Conservation (phyloP, 2,888 invertebrate genomes). For the Caradrina clavipalpis region DNA sequence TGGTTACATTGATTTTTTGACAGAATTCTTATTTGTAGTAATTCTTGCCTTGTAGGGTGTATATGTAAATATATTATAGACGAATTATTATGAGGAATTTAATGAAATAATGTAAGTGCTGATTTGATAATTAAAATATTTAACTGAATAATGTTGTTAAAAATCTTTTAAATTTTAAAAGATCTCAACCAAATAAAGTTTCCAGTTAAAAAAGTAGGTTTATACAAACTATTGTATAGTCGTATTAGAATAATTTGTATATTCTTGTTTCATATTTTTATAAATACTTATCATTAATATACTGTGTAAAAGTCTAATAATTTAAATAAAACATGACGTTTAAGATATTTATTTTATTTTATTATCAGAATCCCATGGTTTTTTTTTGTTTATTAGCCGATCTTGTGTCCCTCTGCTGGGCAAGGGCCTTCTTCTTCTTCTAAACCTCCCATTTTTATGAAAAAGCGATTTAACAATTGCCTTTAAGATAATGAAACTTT, state of each 20-base stretch:
- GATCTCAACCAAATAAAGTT: no score
- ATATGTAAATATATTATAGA: constrained; percentile 9
- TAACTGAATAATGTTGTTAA: no score
- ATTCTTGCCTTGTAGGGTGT: background rate
- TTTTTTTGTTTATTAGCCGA: no score
- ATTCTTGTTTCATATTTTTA: constrained; percentile 29
- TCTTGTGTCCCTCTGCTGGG: no score
- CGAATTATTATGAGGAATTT: background rate
- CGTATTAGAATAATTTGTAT: constrained; percentile 60
- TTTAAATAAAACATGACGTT: constrained; percentile 12
- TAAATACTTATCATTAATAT: constrained; percentile 24
- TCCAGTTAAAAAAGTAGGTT: no score
- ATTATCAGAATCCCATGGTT: background rate
- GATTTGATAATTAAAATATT: background rate
- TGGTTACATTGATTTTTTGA: constrained; percentile 68
- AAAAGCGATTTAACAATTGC: no score
- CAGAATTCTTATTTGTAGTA: constrained; percentile 28
- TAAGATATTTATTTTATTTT: background rate
- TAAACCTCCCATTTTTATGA: no score
- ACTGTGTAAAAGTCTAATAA: constrained; percentile 4
- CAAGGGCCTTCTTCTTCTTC: no score
- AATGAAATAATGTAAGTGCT: constrained; percentile 1
- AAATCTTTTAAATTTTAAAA: background rate
- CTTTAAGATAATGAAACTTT: no score
- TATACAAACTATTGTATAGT: no score